A percentile compares a stretch with the other conserved stretches of the same genome.
phyloP scores from a whole-genome alignment of 1,140 invertebrate genomes.

The Leptonema lineaticorne region DNA sequence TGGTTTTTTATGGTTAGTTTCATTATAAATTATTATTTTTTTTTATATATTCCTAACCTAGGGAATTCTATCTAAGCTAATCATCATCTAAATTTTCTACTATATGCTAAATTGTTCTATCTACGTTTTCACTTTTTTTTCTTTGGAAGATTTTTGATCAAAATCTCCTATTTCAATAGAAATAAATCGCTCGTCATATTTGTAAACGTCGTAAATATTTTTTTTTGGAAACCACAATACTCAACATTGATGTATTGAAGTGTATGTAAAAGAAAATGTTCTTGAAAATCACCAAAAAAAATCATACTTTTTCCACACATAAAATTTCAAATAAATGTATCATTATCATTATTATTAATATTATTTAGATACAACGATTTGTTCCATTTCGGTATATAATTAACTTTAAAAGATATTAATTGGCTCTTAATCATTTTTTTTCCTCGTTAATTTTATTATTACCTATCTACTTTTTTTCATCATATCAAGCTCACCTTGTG shows the following conservation, averaged over 20 bases:
- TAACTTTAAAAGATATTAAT: neutral
- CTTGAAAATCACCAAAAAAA: no score
- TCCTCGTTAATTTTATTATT: no score
- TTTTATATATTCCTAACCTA: conserved; percentile 21
- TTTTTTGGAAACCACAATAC: no score
- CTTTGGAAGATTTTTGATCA: conserved; percentile 19
- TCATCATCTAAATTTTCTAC: conserved; percentile 20
- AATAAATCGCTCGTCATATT: conserved; percentile 14
- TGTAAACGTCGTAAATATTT: no score
- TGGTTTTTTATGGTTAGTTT: no score
- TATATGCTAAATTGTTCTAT: conserved; percentile 29
- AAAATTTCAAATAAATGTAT: no score
- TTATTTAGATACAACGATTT: no score
- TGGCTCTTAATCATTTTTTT: conserved; percentile 9
- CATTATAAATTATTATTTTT: conserved; percentile 3
- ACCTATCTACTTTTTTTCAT: conserved; percentile 5
- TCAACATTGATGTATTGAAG: no score
- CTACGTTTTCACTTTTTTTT: conserved; percentile 23
- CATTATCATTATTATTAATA: no score
- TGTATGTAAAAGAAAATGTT: no score
- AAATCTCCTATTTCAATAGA: conserved; percentile 18
- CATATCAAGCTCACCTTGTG: neutral
- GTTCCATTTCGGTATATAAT: no score
- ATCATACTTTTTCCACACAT: no score
- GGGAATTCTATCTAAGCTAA: conserved; percentile 23